Conservation (phyloP, 2,888 invertebrate genomes). For the Pecten maximus region DNA sequence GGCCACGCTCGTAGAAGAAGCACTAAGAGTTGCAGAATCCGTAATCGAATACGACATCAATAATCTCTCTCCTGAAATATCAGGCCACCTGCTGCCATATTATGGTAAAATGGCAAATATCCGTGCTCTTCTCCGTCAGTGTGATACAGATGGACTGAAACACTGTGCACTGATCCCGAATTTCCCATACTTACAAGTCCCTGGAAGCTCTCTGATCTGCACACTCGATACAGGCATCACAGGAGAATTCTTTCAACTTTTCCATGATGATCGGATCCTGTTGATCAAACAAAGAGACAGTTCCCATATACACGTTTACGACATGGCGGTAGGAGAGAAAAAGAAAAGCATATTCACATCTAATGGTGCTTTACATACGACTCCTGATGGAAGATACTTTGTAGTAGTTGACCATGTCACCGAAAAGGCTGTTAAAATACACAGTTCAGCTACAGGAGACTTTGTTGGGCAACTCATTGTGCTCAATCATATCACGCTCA, state of each 20-base stretch:
- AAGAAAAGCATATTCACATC: constrained; percentile 75
- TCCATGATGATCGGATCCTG: constrained; percentile 69
- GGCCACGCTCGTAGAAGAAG: constrained; percentile 76
- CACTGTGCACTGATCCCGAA: constrained; percentile 79
- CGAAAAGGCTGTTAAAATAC: constrained; percentile 79
- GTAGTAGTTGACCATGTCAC: constrained; percentile 78
- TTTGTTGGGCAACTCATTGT: constrained; percentile 81
- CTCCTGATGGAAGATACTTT: constrained; percentile 74
- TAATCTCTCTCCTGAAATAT: constrained; percentile 79
- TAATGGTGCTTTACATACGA: constrained; percentile 76
- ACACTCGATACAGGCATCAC: constrained; percentile 66
- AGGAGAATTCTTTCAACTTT: constrained; percentile 69
- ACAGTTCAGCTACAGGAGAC: constrained; percentile 73
- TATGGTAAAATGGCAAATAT: constrained; percentile 77
- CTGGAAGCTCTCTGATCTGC: constrained; percentile 78
- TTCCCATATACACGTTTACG: constrained; percentile 71
- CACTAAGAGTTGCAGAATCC: constrained; percentile 74
- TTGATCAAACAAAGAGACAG: constrained; percentile 73
- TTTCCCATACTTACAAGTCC: constrained; percentile 79
- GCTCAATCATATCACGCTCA: constrained; percentile 76
- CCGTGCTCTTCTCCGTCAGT: constrained; percentile 76
- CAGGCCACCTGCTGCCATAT: constrained; percentile 80
- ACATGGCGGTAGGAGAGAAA: constrained; percentile 75
- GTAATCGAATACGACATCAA: constrained; percentile 76
- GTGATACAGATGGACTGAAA: constrained; percentile 76